phyloP scores from a whole-genome alignment of 2,888 invertebrate genomes.

The Luperina nickerlii region DNA sequence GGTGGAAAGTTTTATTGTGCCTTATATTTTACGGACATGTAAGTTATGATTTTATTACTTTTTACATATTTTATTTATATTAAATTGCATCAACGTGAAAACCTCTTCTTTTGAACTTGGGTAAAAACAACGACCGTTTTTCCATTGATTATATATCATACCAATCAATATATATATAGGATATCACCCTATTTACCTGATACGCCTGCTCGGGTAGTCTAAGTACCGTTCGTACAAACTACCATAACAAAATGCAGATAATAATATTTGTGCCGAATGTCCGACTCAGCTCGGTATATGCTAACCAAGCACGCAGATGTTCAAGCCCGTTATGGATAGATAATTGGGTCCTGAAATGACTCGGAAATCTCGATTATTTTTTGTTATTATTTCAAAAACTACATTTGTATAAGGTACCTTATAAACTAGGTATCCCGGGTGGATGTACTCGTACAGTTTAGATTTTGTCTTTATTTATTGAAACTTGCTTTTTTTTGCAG shows the following conservation, averaged over 20 bases:
- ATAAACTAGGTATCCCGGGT: too few relatives aligned
- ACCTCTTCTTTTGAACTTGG: not conserved
- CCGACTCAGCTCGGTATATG: not conserved
- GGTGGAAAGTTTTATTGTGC: constrained; percentile 51
- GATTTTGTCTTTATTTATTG: not conserved
- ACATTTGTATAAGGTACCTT: too few relatives aligned
- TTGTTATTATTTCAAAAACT: too few relatives aligned
- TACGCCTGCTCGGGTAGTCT: not conserved
- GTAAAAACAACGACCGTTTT: not conserved
- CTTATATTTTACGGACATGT: constrained; percentile 58
- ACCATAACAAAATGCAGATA: not conserved
- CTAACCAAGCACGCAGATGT: not conserved
- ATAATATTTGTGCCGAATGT: not conserved
- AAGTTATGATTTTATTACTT: constrained; percentile 47
- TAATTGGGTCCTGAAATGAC: not conserved
- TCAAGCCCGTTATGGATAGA: not conserved
- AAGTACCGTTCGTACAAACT: not conserved
- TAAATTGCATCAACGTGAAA: not conserved
- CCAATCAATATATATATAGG: not conserved
- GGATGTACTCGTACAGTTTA: not conserved
- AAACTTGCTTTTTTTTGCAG: constrained; percentile 62
- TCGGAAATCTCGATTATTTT: not conserved
- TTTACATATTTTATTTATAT: not conserved
- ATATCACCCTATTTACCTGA: not conserved
- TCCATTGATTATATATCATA: not conserved